Evolutionary conservation across 2,113 vertebrate genomes (phyloP), one percentile per base, ranked within the genome.

Genomic region (Excalfactoria chinensis): DNA sequence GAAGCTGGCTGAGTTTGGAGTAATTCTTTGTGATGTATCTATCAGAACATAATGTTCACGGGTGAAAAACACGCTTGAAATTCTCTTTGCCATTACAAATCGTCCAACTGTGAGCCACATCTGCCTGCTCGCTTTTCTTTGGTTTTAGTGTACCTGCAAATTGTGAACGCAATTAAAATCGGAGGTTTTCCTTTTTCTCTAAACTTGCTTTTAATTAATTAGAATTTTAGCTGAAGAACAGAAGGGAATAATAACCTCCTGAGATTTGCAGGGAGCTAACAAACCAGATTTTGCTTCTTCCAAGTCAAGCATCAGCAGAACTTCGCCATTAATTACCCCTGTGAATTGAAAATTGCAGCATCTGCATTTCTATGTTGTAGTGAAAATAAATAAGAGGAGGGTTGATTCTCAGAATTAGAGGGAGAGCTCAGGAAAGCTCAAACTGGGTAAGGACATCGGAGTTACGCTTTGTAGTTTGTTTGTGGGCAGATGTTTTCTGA

Each of bases 131-230:
- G 51, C 28, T 11, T 77, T 75, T 86, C 37, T 67, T 67, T 51
- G 22, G 15, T 63, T 89, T 80, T 74, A 41, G 30, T 35, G n/a
- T 35, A 74, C 22, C 80, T 77, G 53, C 34, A 92, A 73, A 83
- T 77, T 51, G 30, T 11, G 34, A 90, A 73, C 46, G 69, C 70
- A 68, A 23, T 78, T 88, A 60, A 70, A 63, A 71, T 63, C 17
- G 7, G 28, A 15, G 3, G 0, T 0, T 2, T 6, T 23, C 8
- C 17, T 28, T 30, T 77, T 51, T 71, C 37, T 23, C 46, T 62
- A 3, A 46, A 60, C 35, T 55, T 40, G 22, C 64, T 68, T 77
- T 72, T 79, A 60, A 80, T 88, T 80, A 82, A 72, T 70, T 70
- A 82, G 41, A 73, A 60, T 43, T 49, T 59, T 80, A 73, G 34